A percentile compares a stretch with the other conserved stretches of the same genome.
These are phyloP conservation scores for Ctenopoma kingsleyae DNA, from an alignment of 2,797 vertebrate species.

Conservation along the genomic window DNA sequence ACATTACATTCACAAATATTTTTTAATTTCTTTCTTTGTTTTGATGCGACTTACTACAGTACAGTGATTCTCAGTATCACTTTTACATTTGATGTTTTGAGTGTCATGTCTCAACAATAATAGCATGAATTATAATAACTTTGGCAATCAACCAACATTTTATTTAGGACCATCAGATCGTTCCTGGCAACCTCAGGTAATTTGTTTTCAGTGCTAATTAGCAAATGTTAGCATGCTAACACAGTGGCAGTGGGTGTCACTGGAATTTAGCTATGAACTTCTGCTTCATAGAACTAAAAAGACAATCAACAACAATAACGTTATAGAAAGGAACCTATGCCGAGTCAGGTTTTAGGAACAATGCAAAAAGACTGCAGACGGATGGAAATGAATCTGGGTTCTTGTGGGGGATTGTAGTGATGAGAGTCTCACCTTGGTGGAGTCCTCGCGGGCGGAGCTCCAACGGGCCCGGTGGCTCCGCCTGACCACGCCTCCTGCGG, in stretches of 20 bases:
- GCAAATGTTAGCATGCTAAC: too few species aligned
- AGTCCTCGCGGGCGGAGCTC: conserved; percentile 89
- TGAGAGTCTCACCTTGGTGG: conserved; percentile 84
- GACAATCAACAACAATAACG: not conserved
- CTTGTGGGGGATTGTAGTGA: not conserved
- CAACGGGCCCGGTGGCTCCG: conserved; percentile 87
- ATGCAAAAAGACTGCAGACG: too few species aligned
- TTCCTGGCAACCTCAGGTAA: not conserved
- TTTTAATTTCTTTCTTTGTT: not conserved
- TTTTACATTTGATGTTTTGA: not conserved
- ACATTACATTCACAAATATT: not conserved
- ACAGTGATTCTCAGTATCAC: too few species aligned
- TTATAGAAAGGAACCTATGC: not conserved
- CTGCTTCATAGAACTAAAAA: not conserved
- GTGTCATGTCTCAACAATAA: not conserved
- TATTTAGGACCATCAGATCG: not conserved
- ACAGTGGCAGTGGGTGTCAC: too few species aligned
- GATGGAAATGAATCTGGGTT: not conserved
- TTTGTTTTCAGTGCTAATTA: too few species aligned
- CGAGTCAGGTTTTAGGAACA: not conserved
- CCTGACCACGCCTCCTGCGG: conserved; percentile 84
- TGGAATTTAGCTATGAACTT: not conserved
- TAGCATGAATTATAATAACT: not conserved
- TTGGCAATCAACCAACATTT: not conserved
- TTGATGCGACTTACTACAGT: not conserved